A percentile compares a stretch with the other conserved stretches of the same genome.
Conservation (phyloP, 1,140 invertebrate genomes). For the Bombus fervidus region DNA sequence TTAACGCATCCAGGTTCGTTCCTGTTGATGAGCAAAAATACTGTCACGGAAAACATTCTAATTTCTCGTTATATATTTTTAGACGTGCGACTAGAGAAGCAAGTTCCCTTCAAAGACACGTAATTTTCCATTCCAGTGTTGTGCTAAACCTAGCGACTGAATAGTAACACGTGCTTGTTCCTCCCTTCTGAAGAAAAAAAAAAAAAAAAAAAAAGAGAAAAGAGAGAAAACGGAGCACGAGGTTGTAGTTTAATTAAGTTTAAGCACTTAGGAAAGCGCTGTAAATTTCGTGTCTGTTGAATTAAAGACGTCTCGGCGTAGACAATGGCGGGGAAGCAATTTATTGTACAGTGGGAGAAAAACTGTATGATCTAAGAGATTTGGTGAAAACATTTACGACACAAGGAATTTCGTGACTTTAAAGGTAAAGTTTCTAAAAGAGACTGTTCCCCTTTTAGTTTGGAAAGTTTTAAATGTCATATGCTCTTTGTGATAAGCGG, state of each 20-base stretch:
- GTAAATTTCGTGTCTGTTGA: slow-evolving; percentile 1
- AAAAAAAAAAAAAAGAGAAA: no score
- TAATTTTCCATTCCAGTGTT: not conserved
- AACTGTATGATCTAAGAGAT: not conserved
- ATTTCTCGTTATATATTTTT: slow-evolving; percentile 7
- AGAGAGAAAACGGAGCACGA: not conserved
- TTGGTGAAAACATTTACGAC: not conserved
- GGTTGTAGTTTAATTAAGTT: slow-evolving; percentile 14
- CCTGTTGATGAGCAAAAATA: not conserved
- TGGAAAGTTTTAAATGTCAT: not conserved
- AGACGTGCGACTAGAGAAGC: not conserved
- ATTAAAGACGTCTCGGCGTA: not conserved
- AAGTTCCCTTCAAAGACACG: not conserved
- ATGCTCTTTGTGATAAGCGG: no score
- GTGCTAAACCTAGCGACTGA: not conserved
- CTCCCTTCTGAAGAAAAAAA: not conserved
- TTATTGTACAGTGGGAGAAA: not conserved
- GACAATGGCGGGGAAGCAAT: no score
- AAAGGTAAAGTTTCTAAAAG: not conserved
- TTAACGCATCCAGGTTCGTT: not conserved
- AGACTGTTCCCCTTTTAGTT: not conserved
- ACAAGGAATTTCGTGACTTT: not conserved
- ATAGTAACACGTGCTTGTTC: not conserved
- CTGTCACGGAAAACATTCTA: slow-evolving; percentile 12
- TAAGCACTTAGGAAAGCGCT: not conserved